Percentiles rank a stretch among this genome's conserved stretches.
phyloP scores from a whole-genome alignment of 2,113 vertebrate species.

The Syrrhaptes paradoxus region DNA sequence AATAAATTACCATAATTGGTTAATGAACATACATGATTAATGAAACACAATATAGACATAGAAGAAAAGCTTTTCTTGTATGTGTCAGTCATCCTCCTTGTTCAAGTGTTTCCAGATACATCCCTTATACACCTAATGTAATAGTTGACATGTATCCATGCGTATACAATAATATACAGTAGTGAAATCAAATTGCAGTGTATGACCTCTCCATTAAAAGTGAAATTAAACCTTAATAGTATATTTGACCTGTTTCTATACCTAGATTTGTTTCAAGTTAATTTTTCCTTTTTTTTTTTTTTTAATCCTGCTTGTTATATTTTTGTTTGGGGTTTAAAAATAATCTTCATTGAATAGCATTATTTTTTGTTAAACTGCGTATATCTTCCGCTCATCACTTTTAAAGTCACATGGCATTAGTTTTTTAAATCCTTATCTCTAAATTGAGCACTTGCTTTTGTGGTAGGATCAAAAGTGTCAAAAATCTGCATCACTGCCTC shows the following conservation, averaged over 20 bases:
- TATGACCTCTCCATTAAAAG: background rate
- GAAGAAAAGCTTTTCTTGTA: slow-evolving; percentile 29
- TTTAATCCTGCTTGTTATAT: background rate
- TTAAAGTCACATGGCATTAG: background rate
- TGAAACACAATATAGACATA: slow-evolving; percentile 53
- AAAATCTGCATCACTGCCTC: slow-evolving; percentile 35
- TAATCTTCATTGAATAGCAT: background rate
- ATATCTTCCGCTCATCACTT: background rate
- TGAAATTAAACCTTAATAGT: background rate
- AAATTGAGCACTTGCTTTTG: slow-evolving; percentile 29
- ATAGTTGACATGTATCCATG: background rate
- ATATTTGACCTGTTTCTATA: background rate
- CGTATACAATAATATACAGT: background rate
- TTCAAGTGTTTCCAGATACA: background rate
- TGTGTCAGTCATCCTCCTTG: background rate
- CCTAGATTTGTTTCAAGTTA: background rate
- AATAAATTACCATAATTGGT: slow-evolving; percentile 42
- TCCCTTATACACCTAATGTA: background rate
- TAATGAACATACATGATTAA: slow-evolving; percentile 60
- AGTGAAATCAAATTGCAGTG: background rate
- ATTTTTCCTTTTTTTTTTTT: rapidly evolving
- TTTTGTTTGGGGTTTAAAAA: background rate
- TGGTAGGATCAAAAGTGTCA: slow-evolving; percentile 57
- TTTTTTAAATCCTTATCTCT: background rate
- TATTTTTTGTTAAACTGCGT: background rate